Percentiles rank a stretch among this genome's conserved stretches.
Conservation (phyloP, 2,888 invertebrate species). For the Ophraella communa region DNA sequence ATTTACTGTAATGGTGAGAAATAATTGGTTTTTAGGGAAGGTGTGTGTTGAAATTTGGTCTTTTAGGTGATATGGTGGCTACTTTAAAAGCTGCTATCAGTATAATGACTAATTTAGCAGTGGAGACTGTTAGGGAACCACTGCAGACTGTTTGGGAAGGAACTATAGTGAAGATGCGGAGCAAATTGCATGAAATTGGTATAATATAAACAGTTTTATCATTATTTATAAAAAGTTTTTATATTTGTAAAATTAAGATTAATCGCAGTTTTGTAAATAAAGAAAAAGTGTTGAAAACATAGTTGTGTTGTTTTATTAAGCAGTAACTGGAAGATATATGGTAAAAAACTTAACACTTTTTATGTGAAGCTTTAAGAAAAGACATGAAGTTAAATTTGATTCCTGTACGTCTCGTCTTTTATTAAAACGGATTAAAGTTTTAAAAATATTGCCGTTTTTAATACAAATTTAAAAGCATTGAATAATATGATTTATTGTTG, state of each 20-base stretch:
- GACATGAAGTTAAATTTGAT: too few relatives aligned
- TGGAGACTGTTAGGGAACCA: constrained; percentile 70
- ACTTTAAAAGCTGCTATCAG: constrained; percentile 75
- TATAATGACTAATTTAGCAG: constrained; percentile 66
- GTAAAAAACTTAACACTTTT: too few relatives aligned
- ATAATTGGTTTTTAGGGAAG: not conserved
- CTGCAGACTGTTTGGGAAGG: constrained; percentile 60
- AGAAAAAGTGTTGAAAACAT: not conserved
- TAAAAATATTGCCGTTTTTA: too few relatives aligned
- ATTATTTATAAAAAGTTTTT: not conserved
- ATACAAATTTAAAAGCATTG: too few relatives aligned
- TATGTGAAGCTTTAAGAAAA: too few relatives aligned
- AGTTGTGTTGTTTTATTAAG: not conserved
- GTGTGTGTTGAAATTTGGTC: not conserved
- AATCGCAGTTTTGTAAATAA: constrained; percentile 1
- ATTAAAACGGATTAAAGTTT: too few relatives aligned
- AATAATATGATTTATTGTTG: too few relatives aligned
- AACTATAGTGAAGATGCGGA: constrained; percentile 44
- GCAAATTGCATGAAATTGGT: constrained; percentile 46
- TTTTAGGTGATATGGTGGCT: constrained; percentile 71
- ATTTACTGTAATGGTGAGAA: constrained; percentile 64
- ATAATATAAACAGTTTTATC: constrained; percentile 40
- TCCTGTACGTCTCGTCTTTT: too few relatives aligned
- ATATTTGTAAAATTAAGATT: not conserved
- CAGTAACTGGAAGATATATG: too few relatives aligned